phyloP scores from a whole-genome alignment of 2,888 invertebrate species.

The Pandemis corylana region DNA sequence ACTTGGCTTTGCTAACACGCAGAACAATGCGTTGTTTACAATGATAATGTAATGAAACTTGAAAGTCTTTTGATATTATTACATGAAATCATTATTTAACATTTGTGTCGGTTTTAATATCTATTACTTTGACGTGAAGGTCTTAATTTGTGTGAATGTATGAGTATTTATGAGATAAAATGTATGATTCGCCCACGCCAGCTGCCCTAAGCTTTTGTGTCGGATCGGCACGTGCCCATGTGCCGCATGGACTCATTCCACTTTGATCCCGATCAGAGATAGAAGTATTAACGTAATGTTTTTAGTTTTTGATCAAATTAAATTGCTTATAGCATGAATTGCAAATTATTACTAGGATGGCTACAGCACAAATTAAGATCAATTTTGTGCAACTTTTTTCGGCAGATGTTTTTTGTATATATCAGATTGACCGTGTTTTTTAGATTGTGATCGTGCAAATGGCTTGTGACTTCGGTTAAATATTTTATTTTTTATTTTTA shows the following conservation, averaged over 20 bases:
- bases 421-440: too few species aligned
- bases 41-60: background rate
- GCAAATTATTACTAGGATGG: too few species aligned
- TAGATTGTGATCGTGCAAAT: too few species aligned
- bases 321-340: too few species aligned
- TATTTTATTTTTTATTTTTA: too few species aligned
- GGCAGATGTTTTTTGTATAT: too few species aligned
- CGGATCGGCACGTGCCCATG: conserved; percentile 73
- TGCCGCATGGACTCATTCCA: background rate
- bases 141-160: background rate
- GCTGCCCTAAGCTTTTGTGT: conserved; percentile 75
- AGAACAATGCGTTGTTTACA: background rate
- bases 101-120: background rate
- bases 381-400: too few species aligned
- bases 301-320: too few species aligned
- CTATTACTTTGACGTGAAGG: background rate
- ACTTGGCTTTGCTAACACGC: background rate
- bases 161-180: conserved; percentile 2
- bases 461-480: too few species aligned
- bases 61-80: background rate
- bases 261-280: conserved; percentile 6
- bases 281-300: background rate
- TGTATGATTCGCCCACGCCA: conserved; percentile 68
- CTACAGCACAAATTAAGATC: too few species aligned
- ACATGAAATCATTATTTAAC: background rate